Evolutionary conservation across 2,797 vertebrate species (phyloP).

Genomic region (Botia almorhae): DNA sequence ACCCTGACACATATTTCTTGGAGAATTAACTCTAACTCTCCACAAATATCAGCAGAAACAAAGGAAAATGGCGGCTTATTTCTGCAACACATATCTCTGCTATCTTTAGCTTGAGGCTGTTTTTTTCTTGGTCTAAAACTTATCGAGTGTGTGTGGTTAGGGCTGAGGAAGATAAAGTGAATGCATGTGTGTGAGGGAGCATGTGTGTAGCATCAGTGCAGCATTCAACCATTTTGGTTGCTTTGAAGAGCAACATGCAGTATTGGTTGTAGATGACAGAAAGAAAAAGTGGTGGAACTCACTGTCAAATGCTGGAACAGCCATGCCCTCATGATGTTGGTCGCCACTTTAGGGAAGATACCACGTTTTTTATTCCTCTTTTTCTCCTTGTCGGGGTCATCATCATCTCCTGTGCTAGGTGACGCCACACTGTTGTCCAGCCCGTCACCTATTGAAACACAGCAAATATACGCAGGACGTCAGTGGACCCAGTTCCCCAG

Average conservation of each 20-base stretch:
- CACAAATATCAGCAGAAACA: conserved; percentile 11
- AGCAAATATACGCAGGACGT: conserved; percentile 66
- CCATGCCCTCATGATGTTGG: conserved; percentile 99
- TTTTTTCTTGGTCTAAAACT: conserved; percentile 65
- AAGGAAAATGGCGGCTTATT: conserved; percentile 60
- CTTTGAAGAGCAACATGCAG: conserved; percentile 66
- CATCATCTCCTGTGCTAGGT: conserved; percentile 98
- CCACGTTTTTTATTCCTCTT: conserved; percentile 99
- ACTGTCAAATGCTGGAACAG: conserved; percentile 99
- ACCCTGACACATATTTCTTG: neutral
- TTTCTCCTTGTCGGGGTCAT: conserved; percentile 99
- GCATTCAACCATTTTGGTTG: conserved; percentile 63
- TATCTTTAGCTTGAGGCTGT: conserved; percentile 64
- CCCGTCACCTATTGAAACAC: conserved; percentile 94
- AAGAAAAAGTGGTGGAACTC: conserved; percentile 70
- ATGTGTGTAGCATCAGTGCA: conserved; percentile 51
- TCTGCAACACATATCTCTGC: conserved; percentile 70
- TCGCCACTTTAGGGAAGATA: conserved; percentile 99
- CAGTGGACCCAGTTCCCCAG: conserved; percentile 33
- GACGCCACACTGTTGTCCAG: conserved; percentile 99
- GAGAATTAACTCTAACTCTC: conserved; percentile 9
- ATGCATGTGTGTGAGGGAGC: conserved; percentile 8
- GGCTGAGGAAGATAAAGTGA: conserved; percentile 49
- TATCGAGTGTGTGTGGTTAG: conserved; percentile 68
- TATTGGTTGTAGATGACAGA: conserved; percentile 5